Evolutionary conservation across 2,888 invertebrate genomes (phyloP).

Genomic region (Temnothorax rugatulus): DNA sequence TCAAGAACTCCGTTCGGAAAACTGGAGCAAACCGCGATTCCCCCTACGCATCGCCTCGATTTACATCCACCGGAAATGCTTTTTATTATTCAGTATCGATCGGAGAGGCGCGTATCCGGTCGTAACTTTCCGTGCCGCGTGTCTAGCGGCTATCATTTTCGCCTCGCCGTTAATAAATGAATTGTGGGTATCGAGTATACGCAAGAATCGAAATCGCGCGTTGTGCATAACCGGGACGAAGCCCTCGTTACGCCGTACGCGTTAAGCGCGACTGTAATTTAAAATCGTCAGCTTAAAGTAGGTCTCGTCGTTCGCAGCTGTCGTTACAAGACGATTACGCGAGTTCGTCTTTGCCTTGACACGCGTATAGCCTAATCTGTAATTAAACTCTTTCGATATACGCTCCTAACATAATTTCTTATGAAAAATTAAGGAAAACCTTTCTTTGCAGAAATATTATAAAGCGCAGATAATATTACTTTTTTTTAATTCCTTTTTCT

Average conservation of each 20-base stretch:
- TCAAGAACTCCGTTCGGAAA: not conserved
- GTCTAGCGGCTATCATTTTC: conserved; percentile 16
- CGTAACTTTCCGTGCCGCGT: not conserved
- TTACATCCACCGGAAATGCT: conserved; percentile 14
- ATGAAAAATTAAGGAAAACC: not conserved
- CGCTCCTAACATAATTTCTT: not conserved
- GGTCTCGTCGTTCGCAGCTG: conserved; percentile 61
- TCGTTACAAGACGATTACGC: conserved; percentile 53
- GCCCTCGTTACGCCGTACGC: conserved; percentile 37
- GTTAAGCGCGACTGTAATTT: conserved; percentile 27
- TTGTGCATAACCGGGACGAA: conserved; percentile 38
- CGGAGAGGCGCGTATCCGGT: conserved; percentile 26
- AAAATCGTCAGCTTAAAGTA: conserved; percentile 58
- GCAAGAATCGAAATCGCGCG: conserved; percentile 12
- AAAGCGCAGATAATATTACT: not conserved
- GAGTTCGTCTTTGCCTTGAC: conserved; percentile 36
- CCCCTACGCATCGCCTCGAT: conserved; percentile 17
- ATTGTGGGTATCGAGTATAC: conserved; percentile 3
- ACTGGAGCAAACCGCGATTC: not conserved
- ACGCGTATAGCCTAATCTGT: not conserved
- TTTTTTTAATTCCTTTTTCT: not conserved
- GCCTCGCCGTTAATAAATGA: not conserved
- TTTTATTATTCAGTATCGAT: conserved; percentile 44
- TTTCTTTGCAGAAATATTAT: not conserved
- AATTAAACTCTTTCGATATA: conserved; percentile 11